Base-by-base conservation (phyloP, 2,888 invertebrate species). In the Cyclophora punctaria region DNA sequence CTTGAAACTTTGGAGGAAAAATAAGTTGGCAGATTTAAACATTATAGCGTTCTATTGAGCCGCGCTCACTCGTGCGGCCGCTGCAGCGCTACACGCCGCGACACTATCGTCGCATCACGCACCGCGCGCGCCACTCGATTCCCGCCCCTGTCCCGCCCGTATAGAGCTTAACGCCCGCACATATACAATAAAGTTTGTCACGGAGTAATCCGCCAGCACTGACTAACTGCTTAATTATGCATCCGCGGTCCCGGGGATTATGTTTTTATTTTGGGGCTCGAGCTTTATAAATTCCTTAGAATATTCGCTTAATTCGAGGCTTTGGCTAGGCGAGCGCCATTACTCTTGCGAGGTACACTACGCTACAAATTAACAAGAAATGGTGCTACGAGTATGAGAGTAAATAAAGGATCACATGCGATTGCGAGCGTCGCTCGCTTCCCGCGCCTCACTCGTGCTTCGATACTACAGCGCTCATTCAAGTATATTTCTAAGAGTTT, bases 191-290 rank as follows among this genome's bases (percentile, higher is more conserved):
- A 51, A 55, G 40, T 45, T 57, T 50, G 67, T 54, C 50, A 59
- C 51, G 58, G 55, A 49, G 60, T 75, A 78, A 76, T 75, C 78
- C 76, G 64, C 67, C 70, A 66, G 64, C 68, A 60, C 73, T 65
- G 73, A 75, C 71, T 76, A 78, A 80, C 76, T 74, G 80, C 75
- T 79, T 80, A 72, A 80, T 82, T 80, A 81, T 81, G 76, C 81
- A 70, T 61, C 70, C 67, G 67, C 69, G 64, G 67, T 63, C 65
- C 61, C 67, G 57, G 56, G 75, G 75, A 76, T 76, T 75, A 74
- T 74, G 75, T 79, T 81, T 80, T 81, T 80, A 79, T 80, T 79
- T 78, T 69, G 64, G 68, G 64, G 69, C 74, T 71, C 62, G 56
- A 64, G 63, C 66, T 71, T 75, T 75, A 78, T 80, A 78, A 77